Conservation (phyloP, 1,140 invertebrate genomes). For the Psilanteris sp. region DNA sequence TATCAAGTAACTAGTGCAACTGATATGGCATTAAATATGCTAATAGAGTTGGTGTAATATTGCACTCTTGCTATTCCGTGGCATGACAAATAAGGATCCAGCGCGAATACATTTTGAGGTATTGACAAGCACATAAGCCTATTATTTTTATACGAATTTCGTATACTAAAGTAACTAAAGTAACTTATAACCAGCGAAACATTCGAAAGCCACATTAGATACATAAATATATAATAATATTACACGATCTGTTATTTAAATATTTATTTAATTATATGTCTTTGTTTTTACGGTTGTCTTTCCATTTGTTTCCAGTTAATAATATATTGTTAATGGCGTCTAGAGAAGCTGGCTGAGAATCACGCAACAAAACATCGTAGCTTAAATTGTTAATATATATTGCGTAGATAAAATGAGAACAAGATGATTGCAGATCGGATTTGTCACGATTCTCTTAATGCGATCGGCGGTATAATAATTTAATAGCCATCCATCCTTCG, state of each 20-base stretch:
- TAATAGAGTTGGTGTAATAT: conserved; percentile 72
- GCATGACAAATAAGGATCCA: conserved; percentile 65
- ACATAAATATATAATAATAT: too few species aligned
- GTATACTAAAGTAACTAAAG: too few species aligned
- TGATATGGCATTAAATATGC: conserved; percentile 74
- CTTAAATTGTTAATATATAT: too few species aligned
- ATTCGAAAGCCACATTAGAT: too few species aligned
- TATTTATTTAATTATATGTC: too few species aligned
- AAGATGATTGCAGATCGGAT: conserved; percentile 72
- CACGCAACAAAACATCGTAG: conserved; percentile 37
- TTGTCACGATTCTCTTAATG: conserved; percentile 78
- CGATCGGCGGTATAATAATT: conserved; percentile 78
- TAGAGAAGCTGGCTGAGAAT: conserved; percentile 9
- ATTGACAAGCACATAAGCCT: too few species aligned
- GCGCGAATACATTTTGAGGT: conserved; percentile 75
- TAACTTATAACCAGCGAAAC: too few species aligned
- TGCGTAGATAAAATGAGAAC: conserved; percentile 39
- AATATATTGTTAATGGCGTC: conserved; percentile 32
- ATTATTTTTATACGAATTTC: too few species aligned
- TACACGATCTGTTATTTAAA: too few species aligned
- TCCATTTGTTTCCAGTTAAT: conserved; percentile 10
- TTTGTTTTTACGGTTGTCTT: not conserved
- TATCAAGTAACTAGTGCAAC: conserved; percentile 66
- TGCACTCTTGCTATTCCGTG: conserved; percentile 67
- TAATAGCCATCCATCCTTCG: conserved; percentile 76